Evolutionary conservation across 2,888 invertebrate species (phyloP).

Genomic region (Helleia helle): DNA sequence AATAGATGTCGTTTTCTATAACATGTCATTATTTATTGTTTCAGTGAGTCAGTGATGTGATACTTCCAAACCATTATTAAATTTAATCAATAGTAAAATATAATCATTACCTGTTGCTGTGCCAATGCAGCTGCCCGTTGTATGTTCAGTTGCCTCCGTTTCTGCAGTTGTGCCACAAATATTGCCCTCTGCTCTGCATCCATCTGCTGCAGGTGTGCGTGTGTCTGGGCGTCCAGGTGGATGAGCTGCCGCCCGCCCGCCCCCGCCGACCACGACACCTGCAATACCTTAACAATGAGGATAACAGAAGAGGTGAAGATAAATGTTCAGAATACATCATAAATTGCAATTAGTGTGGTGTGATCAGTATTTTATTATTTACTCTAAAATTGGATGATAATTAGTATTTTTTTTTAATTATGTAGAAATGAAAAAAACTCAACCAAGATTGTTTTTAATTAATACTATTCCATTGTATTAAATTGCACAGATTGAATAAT

Average conservation of each 20-base stretch:
- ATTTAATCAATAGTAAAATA: too few species aligned
- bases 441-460: too few species aligned
- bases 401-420: too few species aligned
- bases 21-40: too few species aligned
- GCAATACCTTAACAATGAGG: conserved; percentile 17
- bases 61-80: too few species aligned
- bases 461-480: too few species aligned
- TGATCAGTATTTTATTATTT: neutral
- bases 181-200: conserved; percentile 86
- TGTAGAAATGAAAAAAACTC: too few species aligned
- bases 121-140: conserved; percentile 67
- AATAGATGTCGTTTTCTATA: too few species aligned
- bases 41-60: too few species aligned
- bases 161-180: conserved; percentile 85
- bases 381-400: too few species aligned
- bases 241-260: conserved; percentile 79
- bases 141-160: conserved; percentile 71
- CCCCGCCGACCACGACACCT: conserved; percentile 67
- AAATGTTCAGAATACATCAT: conserved; percentile 6
- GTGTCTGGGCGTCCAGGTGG: conserved; percentile 87
- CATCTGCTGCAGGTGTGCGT: conserved; percentile 87
- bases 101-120: conserved; percentile 52
- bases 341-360: neutral
- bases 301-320: conserved; percentile 7
- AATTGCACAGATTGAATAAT: too few species aligned